These are phyloP conservation scores for Pangasius larnaudii DNA, from an alignment of 2,797 vertebrate species.

Conservation along the genomic window DNA sequence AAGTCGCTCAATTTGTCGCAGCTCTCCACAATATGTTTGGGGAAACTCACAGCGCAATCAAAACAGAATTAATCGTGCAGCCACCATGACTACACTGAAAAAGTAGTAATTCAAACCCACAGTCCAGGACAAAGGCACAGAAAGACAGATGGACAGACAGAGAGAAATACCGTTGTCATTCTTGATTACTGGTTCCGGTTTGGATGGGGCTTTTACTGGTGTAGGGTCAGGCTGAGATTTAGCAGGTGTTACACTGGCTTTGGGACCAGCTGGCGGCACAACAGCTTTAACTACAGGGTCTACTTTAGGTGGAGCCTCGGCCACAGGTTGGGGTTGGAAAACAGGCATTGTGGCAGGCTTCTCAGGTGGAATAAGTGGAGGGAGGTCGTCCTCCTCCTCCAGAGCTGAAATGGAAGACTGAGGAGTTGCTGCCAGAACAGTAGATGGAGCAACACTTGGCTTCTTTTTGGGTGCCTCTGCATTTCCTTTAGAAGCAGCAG, in stretches of 20 bases:
- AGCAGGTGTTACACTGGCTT: conserved; percentile 56
- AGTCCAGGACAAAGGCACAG: conserved; percentile 46
- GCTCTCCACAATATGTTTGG: not conserved
- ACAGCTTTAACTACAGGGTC: conserved; percentile 62
- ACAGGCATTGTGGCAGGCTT: conserved; percentile 70
- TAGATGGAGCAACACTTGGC: conserved; percentile 36
- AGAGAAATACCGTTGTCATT: conserved; percentile 92
- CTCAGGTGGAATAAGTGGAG: conserved; percentile 90
- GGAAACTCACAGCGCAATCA: not conserved
- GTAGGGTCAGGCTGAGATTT: conserved; percentile 50
- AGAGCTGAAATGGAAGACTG: conserved; percentile 40
- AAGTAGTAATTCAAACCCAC: conserved; percentile 38
- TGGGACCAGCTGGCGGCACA: conserved; percentile 57
- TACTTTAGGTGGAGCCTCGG: conserved; percentile 62
- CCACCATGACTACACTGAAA: not conserved
- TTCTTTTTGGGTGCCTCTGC: conserved; percentile 43
- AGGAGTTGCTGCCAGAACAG: conserved; percentile 39
- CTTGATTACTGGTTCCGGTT: conserved; percentile 87
- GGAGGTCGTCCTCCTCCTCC: conserved; percentile 88
- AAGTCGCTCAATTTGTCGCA: not conserved
- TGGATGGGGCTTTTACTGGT: conserved; percentile 71
- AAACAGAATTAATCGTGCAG: not conserved
- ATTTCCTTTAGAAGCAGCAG: conserved; percentile 40
- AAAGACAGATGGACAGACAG: conserved; percentile 47
- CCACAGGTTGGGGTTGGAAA: conserved; percentile 62